These are phyloP conservation scores for Hydropsyche betteni DNA, from an alignment of 2,888 invertebrate genomes.

Conservation along the genomic window DNA sequence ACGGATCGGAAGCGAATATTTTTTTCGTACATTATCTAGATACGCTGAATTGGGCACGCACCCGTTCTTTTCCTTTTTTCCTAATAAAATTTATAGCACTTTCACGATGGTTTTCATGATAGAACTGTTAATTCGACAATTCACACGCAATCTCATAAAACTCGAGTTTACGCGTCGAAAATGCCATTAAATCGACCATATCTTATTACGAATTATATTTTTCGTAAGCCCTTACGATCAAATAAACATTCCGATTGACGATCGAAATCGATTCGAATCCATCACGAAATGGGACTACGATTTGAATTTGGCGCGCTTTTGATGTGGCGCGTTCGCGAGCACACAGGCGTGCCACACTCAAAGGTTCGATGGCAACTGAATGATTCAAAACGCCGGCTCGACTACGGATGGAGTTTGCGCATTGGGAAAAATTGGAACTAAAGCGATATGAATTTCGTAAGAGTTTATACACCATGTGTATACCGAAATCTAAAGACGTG, in stretches of 20 bases:
- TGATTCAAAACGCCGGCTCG: no score
- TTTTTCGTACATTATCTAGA: background rate
- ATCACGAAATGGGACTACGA: background rate
- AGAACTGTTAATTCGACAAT: slow-evolving; percentile 26
- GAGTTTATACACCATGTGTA: no score
- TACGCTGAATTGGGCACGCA: background rate
- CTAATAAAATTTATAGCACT: slow-evolving; percentile 12
- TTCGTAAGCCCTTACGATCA: no score
- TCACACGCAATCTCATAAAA: slow-evolving; percentile 19
- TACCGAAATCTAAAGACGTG: no score
- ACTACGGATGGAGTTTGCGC: no score
- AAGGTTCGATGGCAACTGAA: background rate
- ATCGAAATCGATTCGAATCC: no score
- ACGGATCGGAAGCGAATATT: slow-evolving; percentile 15
- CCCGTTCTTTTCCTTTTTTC: background rate
- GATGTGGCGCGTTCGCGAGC: background rate
- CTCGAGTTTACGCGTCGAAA: background rate
- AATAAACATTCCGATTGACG: no score
- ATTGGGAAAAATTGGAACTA: no score
- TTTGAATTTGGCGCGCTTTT: slow-evolving; percentile 24
- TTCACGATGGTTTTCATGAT: slow-evolving; percentile 14
- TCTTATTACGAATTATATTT: no score
- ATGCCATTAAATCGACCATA: background rate
- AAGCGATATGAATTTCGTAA: no score
- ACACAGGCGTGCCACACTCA: background rate